Evolutionary conservation across 1,140 invertebrate species (phyloP).

Genomic region (Musca domestica): DNA sequence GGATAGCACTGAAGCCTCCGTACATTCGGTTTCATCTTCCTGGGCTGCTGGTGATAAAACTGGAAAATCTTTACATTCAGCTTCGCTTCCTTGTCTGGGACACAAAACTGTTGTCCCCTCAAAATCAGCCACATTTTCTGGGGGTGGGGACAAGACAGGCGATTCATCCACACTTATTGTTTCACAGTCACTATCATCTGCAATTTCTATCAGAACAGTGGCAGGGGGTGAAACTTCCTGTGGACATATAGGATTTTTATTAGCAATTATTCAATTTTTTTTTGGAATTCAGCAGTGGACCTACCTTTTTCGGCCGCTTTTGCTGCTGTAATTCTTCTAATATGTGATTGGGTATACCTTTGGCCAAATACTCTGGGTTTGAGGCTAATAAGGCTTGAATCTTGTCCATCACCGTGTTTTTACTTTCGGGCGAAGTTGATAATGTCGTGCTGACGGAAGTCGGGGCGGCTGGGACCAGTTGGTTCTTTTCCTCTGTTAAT

Average conservation of each 20-base stretch:
- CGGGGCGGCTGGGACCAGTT: constrained; percentile 57
- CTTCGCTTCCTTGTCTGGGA: too few relatives aligned
- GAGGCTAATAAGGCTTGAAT: constrained; percentile 45
- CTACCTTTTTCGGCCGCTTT: constrained; percentile 43
- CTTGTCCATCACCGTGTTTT: constrained; percentile 50
- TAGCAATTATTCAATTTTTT: neutral
- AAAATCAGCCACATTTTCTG: too few relatives aligned
- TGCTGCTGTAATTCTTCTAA: constrained; percentile 54
- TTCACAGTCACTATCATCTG: too few relatives aligned
- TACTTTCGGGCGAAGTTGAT: constrained; percentile 43
- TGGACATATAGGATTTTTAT: too few relatives aligned
- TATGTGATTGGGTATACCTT: constrained; percentile 52
- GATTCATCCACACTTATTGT: too few relatives aligned
- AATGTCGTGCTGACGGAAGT: constrained; percentile 54
- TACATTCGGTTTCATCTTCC: too few relatives aligned
- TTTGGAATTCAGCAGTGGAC: constrained; percentile 29
- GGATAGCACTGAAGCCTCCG: too few relatives aligned
- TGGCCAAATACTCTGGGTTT: constrained; percentile 50
- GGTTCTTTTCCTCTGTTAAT: too few relatives aligned
- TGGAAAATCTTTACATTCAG: too few relatives aligned
- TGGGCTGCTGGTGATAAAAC: too few relatives aligned
- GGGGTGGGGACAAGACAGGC: constrained; percentile 31
- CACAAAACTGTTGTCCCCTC: too few relatives aligned
- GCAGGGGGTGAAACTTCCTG: constrained; percentile 14
- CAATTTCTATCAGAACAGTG: too few relatives aligned